These are phyloP conservation scores for Echiichthys vipera DNA, from an alignment of 2,797 vertebrate species.

Conservation along the genomic window DNA sequence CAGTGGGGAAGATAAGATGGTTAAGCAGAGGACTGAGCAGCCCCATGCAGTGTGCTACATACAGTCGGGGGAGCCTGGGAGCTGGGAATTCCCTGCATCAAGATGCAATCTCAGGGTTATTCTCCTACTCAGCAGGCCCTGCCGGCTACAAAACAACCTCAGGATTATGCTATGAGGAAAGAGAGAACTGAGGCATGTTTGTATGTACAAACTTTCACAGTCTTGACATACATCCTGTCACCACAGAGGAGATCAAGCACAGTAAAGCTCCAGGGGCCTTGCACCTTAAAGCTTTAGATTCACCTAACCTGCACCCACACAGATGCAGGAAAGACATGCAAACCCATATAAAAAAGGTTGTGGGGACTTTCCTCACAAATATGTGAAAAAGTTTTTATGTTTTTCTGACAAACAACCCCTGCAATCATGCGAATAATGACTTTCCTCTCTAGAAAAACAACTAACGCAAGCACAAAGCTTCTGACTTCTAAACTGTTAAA, in stretches of 20 bases:
- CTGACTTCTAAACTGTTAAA: slow-evolving; percentile 23
- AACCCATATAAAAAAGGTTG: not conserved
- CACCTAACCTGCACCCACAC: not conserved
- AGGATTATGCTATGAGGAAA: slow-evolving; percentile 26
- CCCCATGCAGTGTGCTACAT: slow-evolving; percentile 53
- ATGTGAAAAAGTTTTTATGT: not conserved
- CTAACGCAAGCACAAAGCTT: slow-evolving; percentile 21
- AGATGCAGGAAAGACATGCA: not conserved
- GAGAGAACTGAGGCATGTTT: slow-evolving; percentile 4
- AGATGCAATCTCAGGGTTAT: slow-evolving; percentile 75
- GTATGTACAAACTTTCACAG: slow-evolving; percentile 8
- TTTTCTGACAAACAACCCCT: slow-evolving; percentile 27
- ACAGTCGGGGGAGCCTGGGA: slow-evolving; percentile 46
- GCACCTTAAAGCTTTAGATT: slow-evolving; percentile 8
- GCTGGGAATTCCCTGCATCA: slow-evolving; percentile 76
- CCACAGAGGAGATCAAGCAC: slow-evolving; percentile 2
- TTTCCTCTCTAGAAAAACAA: slow-evolving; percentile 15
- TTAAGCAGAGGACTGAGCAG: slow-evolving; percentile 52
- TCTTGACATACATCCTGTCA: not conserved
- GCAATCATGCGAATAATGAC: slow-evolving; percentile 4
- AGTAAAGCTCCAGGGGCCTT: not conserved
- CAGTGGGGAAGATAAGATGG: slow-evolving; percentile 71
- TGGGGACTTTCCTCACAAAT: not conserved
- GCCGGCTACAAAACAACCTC: slow-evolving; percentile 44
- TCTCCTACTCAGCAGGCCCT: slow-evolving; percentile 40